A percentile compares a stretch with the other conserved stretches of the same genome.
Evolutionary conservation across 2,113 vertebrate genomes (phyloP).

Genomic region (Microcebus lehilahytsara): DNA sequence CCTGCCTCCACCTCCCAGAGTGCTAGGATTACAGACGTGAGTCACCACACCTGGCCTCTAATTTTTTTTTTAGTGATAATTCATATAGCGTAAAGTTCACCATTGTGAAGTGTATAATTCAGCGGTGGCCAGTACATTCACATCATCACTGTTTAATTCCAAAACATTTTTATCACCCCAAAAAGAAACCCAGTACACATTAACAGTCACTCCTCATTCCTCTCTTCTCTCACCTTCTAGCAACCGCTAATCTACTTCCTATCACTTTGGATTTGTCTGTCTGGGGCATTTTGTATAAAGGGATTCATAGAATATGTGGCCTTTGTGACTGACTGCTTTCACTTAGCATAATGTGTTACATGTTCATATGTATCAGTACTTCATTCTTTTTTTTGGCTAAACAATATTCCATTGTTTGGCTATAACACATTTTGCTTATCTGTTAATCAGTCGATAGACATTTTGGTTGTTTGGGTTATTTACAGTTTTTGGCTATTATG

Average conservation of each 20-base stretch:
- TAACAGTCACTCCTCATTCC: no score
- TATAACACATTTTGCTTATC: background rate
- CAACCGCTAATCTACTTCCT: background rate
- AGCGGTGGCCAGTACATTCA: background rate
- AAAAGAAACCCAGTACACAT: background rate
- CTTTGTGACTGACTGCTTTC: background rate
- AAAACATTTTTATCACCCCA: background rate
- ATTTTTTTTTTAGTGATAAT: background rate
- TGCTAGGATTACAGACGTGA: no score
- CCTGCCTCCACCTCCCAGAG: no score
- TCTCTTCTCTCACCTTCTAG: background rate
- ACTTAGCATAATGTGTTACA: background rate
- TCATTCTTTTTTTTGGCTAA: background rate
- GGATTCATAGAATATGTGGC: background rate
- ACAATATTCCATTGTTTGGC: background rate
- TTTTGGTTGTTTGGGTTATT: background rate
- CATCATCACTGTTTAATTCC: background rate
- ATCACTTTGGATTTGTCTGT: background rate
- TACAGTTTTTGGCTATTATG: background rate
- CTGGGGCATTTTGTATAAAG: background rate
- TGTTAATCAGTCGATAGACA: background rate
- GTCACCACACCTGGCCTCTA: no score
- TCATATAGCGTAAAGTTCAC: background rate
- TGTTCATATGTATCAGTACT: background rate
- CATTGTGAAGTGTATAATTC: background rate